A percentile compares a stretch with the other conserved stretches of the same genome.
Evolutionary conservation across 2,888 invertebrate genomes (phyloP).

Genomic region (Xylocampa areola): DNA sequence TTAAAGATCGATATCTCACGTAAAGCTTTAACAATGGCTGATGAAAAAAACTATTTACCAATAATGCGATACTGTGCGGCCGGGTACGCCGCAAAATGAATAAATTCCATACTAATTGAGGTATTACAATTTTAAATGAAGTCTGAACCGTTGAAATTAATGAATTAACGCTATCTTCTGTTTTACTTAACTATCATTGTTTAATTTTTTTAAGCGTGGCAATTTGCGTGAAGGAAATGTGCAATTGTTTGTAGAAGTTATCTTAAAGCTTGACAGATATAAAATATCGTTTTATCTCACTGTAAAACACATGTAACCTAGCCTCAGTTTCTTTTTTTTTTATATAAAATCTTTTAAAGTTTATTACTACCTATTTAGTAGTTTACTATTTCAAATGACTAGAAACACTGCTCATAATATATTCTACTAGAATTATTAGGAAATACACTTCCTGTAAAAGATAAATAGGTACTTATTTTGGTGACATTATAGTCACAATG

Average conservation of each 20-base stretch:
- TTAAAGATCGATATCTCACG: slow-evolving; percentile 20
- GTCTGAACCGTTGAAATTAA: slow-evolving; percentile 26
- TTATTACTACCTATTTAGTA: too few species aligned
- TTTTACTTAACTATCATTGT: slow-evolving; percentile 25
- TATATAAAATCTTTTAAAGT: too few species aligned
- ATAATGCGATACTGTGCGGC: slow-evolving; percentile 15
- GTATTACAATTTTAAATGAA: slow-evolving; percentile 52
- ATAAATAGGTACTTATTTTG: slow-evolving; percentile 1
- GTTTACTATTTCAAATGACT: too few species aligned
- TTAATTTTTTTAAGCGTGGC: not conserved
- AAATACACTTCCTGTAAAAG: not conserved
- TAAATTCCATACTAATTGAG: slow-evolving; percentile 49
- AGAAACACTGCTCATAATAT: too few species aligned
- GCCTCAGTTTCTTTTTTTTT: too few species aligned
- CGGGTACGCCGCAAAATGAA: slow-evolving; percentile 22
- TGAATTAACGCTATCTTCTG: slow-evolving; percentile 2
- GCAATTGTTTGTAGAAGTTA: slow-evolving; percentile 7
- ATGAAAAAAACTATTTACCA: slow-evolving; percentile 25
- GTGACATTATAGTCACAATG: slow-evolving; percentile 4
- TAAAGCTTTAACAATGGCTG: slow-evolving; percentile 11
- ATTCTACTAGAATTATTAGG: too few species aligned
- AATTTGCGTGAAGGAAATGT: not conserved
- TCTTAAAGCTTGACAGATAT: slow-evolving; percentile 1
- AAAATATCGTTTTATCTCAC: too few species aligned
- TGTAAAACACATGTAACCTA: too few species aligned